These are phyloP conservation scores for Asarcornis scutulata DNA, from an alignment of 2,113 vertebrate genomes.

Conservation along the genomic window DNA sequence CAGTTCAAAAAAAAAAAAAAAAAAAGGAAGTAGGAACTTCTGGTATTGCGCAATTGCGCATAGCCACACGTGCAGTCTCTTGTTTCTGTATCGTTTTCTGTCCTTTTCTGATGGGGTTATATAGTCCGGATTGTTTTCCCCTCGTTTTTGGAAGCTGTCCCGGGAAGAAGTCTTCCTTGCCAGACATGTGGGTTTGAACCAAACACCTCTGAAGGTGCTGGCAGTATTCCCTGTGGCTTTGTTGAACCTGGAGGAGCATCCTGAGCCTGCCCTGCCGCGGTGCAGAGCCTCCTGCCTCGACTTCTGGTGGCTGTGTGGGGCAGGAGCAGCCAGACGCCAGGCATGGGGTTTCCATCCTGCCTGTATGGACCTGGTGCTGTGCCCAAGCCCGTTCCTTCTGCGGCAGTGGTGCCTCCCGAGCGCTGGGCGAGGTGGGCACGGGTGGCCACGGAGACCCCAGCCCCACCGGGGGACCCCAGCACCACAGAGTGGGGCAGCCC, in stretches of 20 bases:
- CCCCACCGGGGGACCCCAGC: too few species aligned
- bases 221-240: not conserved
- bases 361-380: not conserved
- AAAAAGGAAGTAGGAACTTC: not conserved
- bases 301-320: too few species aligned
- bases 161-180: slow-evolving; percentile 37
- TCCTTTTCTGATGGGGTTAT: slow-evolving; percentile 12
- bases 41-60: fast-evolving
- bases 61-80: not conserved
- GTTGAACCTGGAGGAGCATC: not conserved
- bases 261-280: fast-evolving
- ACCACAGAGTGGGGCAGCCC: too few species aligned
- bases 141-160: not conserved
- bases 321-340: too few species aligned
- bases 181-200: not conserved
- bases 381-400: not conserved
- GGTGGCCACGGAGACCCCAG: not conserved
- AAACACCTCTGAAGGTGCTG: not conserved
- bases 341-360: not conserved
- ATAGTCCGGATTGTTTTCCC: not conserved
- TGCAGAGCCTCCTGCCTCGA: too few species aligned
- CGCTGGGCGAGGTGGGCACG: fast-evolving
- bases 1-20: not conserved
- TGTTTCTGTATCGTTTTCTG: not conserved
- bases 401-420: not conserved